A percentile compares a stretch with the other conserved stretches of the same genome.
phyloP scores from a whole-genome alignment of 2,113 vertebrate genomes.

The Phylloscopus trochilus region DNA sequence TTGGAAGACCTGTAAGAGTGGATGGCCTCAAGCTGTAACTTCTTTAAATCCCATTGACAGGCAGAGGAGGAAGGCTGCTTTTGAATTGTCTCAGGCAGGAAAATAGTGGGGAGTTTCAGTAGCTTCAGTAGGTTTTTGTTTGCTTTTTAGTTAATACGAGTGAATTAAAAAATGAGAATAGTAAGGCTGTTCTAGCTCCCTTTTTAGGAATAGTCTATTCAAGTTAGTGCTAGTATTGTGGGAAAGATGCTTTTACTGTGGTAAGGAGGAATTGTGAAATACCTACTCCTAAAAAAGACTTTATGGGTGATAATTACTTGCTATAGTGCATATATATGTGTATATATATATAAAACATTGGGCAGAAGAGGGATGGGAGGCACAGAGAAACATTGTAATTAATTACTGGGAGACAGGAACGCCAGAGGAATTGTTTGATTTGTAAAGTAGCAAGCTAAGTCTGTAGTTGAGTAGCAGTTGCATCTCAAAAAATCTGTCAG shows the following conservation, averaged over 20 bases:
- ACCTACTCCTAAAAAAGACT: background rate
- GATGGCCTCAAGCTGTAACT: background rate
- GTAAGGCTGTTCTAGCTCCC: background rate
- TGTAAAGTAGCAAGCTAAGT: background rate
- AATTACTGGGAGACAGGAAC: background rate
- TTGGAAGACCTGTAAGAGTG: background rate
- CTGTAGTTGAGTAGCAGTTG: background rate
- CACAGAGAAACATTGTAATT: background rate
- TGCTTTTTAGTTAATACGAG: background rate
- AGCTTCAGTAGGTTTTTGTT: background rate
- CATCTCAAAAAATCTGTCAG: background rate
- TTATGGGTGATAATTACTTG: background rate
- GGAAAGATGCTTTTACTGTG: background rate
- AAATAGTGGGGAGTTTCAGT: background rate
- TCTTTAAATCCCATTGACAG: background rate
- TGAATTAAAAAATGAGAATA: background rate
- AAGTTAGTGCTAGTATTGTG: background rate
- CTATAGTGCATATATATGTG: rapidly evolving
- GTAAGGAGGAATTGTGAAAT: background rate
- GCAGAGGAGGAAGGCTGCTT: background rate
- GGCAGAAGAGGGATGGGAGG: background rate
- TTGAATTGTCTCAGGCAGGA: background rate
- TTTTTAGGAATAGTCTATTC: background rate
- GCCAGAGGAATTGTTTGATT: background rate
- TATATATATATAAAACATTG: rapidly evolving